These are phyloP conservation scores for Hypomesus transpacificus DNA, from an alignment of 2,113 vertebrate genomes.

Conservation along the genomic window DNA sequence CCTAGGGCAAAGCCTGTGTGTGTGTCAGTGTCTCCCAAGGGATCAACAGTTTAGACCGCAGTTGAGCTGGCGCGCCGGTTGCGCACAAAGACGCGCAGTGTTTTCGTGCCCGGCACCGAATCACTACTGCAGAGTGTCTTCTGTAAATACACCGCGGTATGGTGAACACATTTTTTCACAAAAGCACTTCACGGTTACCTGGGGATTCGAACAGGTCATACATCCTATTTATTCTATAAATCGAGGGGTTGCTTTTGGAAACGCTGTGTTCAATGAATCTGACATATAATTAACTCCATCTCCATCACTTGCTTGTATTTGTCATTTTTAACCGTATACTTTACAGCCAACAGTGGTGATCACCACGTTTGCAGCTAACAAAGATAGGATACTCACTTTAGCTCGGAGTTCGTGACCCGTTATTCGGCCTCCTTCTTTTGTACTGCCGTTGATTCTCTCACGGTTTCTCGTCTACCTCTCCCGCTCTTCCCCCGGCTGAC, in stretches of 20 bases:
- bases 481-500: conserved; percentile 35
- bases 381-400: conserved; percentile 46
- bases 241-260: background rate
- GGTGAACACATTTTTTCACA: conserved; percentile 4
- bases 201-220: background rate
- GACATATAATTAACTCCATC: background rate
- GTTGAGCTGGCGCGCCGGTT: conserved; percentile 38
- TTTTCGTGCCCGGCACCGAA: conserved; percentile 42
- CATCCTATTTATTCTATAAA: background rate
- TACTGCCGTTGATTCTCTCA: conserved; percentile 34
- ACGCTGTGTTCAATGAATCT: background rate
- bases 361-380: background rate
- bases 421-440: conserved; percentile 28
- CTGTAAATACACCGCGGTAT: conserved; percentile 34
- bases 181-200: background rate
- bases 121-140: conserved; percentile 15
- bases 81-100: conserved; percentile 72
- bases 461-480: conserved; percentile 28
- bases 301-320: background rate
- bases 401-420: background rate
- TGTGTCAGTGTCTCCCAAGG: conserved; percentile 38
- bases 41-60: conserved; percentile 43
- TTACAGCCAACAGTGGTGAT: too few species aligned
- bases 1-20: conserved; percentile 35
- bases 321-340: too few species aligned